These are phyloP conservation scores for Ophonus ardosiacus DNA, from an alignment of 2,888 invertebrate species.

Conservation along the genomic window DNA sequence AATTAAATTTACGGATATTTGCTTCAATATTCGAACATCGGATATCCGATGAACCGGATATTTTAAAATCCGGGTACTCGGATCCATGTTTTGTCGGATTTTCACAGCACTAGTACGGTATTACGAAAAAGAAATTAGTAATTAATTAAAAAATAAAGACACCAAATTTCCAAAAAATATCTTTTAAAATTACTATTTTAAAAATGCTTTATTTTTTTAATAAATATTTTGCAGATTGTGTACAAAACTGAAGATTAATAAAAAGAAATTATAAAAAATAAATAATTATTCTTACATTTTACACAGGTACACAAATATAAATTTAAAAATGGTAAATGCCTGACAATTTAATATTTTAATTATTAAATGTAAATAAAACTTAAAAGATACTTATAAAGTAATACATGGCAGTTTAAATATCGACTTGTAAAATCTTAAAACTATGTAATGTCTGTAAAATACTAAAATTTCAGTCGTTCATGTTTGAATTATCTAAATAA, in stretches of 20 bases:
- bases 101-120: no score
- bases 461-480: conserved; percentile 37
- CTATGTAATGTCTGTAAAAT: conserved; percentile 18
- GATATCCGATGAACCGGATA: no score
- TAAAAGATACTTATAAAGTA: conserved; percentile 13
- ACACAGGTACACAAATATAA: conserved; percentile 40
- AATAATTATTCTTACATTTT: conserved; percentile 12
- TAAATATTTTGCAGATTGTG: neutral
- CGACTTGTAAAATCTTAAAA: conserved; percentile 19
- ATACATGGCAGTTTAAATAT: conserved; percentile 19
- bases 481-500: conserved; percentile 35
- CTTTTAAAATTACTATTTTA: neutral
- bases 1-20: no score
- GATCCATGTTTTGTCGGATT: no score
- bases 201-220: neutral
- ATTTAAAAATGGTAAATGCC: neutral
- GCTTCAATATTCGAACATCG: no score
- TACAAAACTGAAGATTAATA: neutral
- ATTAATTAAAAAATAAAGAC: no score
- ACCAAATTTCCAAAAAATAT: no score
- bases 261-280: conserved; percentile 26
- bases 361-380: conserved; percentile 24
- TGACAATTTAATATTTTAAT: conserved; percentile 10
- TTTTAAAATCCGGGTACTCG: no score
- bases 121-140: no score